These are phyloP conservation scores for Lissonota sp. DNA, from an alignment of 2,888 invertebrate species.

Conservation along the genomic window DNA sequence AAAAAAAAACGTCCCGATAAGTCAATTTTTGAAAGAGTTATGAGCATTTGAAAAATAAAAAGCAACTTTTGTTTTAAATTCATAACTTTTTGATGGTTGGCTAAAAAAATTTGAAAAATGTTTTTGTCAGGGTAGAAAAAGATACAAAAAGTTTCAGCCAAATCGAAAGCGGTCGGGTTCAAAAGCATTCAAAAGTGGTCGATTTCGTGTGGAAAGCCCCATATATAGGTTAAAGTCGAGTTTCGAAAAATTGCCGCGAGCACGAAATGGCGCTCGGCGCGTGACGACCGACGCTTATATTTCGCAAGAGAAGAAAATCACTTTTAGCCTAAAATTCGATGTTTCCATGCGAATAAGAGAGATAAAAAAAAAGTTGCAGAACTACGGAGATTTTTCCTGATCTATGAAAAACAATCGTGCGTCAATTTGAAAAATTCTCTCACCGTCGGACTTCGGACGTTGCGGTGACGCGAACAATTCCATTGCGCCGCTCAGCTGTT, in stretches of 20 bases:
- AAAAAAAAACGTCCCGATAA: no score
- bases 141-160: no score
- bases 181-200: no score
- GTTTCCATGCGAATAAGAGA: constrained; percentile 68
- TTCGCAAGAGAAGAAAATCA: constrained; percentile 40
- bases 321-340: constrained; percentile 57
- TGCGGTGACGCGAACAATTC: constrained; percentile 81
- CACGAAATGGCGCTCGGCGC: constrained; percentile 32
- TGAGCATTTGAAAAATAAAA: no score
- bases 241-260: constrained; percentile 12
- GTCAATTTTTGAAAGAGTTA: no score
- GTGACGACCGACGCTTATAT: constrained; percentile 65
- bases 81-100: no score
- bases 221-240: neutral
- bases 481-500: constrained; percentile 79
- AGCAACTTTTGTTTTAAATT: no score
- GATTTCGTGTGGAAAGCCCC: no score
- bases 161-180: no score
- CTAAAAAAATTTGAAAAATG: no score
- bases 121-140: no score
- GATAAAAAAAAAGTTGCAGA: constrained; percentile 16
- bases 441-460: constrained; percentile 82
- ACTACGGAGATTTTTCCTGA: constrained; percentile 59
- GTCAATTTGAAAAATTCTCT: constrained; percentile 70
- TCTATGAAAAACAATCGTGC: constrained; percentile 63